Conservation (phyloP, 2,888 invertebrate species). For the Gastrophysa polygoni region DNA sequence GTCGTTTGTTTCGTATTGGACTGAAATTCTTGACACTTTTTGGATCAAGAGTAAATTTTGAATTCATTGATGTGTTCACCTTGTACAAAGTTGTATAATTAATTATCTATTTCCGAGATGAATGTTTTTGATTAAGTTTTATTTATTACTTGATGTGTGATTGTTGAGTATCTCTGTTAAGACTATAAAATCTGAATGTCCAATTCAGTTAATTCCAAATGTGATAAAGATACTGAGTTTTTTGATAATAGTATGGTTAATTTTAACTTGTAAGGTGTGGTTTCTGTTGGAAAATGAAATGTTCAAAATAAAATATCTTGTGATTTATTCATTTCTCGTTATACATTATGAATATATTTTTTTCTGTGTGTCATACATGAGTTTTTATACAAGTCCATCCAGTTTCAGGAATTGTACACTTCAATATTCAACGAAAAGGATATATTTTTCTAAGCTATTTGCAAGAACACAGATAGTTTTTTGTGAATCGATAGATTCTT, state of each 20-base stretch:
- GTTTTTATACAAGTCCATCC: slow-evolving; percentile 9
- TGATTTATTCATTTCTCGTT: slow-evolving; percentile 24
- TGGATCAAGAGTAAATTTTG: slow-evolving; percentile 8
- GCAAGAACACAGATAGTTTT: no score
- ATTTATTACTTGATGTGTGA: slow-evolving; percentile 31
- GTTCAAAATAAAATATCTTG: slow-evolving; percentile 12
- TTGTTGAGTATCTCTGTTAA: slow-evolving; percentile 20
- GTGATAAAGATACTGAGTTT: slow-evolving; percentile 30
- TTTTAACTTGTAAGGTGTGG: slow-evolving; percentile 33
- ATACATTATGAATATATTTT: slow-evolving; percentile 23
- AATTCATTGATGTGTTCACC: slow-evolving; percentile 29
- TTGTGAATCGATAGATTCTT: no score
- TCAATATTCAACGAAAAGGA: no score
- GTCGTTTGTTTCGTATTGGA: slow-evolving; percentile 12
- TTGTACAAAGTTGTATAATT: slow-evolving; percentile 25
- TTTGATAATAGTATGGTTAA: slow-evolving; percentile 19
- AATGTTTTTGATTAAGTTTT: slow-evolving; percentile 26
- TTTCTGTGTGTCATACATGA: slow-evolving; percentile 13
- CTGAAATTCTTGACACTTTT: slow-evolving; percentile 2
- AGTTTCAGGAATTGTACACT: background rate
- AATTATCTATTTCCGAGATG: slow-evolving; percentile 16
- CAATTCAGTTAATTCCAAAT: slow-evolving; percentile 29
- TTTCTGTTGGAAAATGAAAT: slow-evolving; percentile 18
- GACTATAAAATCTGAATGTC: slow-evolving; percentile 25
- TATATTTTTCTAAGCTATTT: no score